A percentile compares a stretch with the other conserved stretches of the same genome.
phyloP scores from a whole-genome alignment of 2,797 vertebrate genomes.

The Octomys mimax region DNA sequence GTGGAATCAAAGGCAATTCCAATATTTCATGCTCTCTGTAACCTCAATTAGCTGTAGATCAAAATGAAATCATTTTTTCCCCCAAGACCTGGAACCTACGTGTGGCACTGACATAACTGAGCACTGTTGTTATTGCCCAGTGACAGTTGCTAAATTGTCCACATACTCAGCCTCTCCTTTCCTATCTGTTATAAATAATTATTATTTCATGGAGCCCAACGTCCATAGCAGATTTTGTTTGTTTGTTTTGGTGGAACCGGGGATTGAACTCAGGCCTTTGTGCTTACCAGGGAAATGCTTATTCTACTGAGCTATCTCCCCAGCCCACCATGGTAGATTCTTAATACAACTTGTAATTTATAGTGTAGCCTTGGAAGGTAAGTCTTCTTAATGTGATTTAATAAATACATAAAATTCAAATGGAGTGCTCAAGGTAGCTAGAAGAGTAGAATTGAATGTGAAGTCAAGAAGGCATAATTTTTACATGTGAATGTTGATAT shows the following conservation, averaged over 20 bases:
- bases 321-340: too few relatives aligned
- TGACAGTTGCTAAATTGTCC: neutral
- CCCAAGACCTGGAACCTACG: neutral
- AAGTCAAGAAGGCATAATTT: neutral
- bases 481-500: neutral
- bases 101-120: neutral
- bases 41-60: neutral
- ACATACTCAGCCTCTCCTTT: neutral
- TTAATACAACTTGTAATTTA: neutral
- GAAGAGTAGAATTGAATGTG: neutral
- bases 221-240: too few relatives aligned
- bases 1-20: neutral
- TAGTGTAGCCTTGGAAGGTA: neutral
- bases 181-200: neutral
- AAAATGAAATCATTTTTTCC: neutral
- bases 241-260: too few relatives aligned
- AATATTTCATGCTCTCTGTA: neutral
- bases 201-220: neutral
- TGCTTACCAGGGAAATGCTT: too few relatives aligned
- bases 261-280: too few relatives aligned
- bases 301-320: too few relatives aligned
- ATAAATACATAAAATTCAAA: conserved; percentile 6
- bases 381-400: neutral
- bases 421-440: neutral
- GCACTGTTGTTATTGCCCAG: neutral